These are phyloP conservation scores for Clitarchus hookeri DNA, from an alignment of 2,888 invertebrate genomes.

Conservation along the genomic window DNA sequence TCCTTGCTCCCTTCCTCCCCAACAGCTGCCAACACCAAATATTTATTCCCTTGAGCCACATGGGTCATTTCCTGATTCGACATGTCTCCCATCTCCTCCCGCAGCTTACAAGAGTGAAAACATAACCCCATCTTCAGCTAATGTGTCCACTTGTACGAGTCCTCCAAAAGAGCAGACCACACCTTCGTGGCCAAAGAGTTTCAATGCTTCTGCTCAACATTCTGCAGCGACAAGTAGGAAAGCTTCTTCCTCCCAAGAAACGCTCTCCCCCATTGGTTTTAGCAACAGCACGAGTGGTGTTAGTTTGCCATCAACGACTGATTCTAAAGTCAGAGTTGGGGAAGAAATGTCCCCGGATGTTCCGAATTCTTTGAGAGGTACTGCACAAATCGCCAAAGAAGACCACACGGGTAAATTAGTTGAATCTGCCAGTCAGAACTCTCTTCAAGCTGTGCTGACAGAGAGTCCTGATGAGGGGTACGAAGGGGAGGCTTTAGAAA, in stretches of 20 bases:
- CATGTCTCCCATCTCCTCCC: slow-evolving; percentile 70
- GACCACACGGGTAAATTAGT: background rate
- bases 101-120: slow-evolving; percentile 68
- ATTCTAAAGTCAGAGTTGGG: background rate
- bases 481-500: slow-evolving; percentile 78
- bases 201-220: slow-evolving; percentile 48
- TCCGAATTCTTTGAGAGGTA: slow-evolving; percentile 23
- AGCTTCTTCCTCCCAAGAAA: slow-evolving; percentile 20
- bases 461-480: slow-evolving; percentile 89
- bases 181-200: slow-evolving; percentile 38
- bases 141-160: slow-evolving; percentile 44
- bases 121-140: slow-evolving; percentile 41
- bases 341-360: slow-evolving; percentile 28
- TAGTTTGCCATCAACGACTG: slow-evolving; percentile 4
- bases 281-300: slow-evolving; percentile 58
- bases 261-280: slow-evolving; percentile 25
- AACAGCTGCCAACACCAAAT: slow-evolving; percentile 18
- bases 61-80: slow-evolving; percentile 54
- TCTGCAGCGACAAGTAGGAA: slow-evolving; percentile 40
- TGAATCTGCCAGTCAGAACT: background rate
- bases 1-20: slow-evolving; percentile 58
- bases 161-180: slow-evolving; percentile 55
- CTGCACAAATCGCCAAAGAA: slow-evolving; percentile 16
- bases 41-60: slow-evolving; percentile 36
- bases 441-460: slow-evolving; percentile 57